Evolutionary conservation across 2,797 vertebrate species (phyloP), one percentile per base, ranked within the genome.

Genomic region (Pogonophryne albipinna): DNA sequence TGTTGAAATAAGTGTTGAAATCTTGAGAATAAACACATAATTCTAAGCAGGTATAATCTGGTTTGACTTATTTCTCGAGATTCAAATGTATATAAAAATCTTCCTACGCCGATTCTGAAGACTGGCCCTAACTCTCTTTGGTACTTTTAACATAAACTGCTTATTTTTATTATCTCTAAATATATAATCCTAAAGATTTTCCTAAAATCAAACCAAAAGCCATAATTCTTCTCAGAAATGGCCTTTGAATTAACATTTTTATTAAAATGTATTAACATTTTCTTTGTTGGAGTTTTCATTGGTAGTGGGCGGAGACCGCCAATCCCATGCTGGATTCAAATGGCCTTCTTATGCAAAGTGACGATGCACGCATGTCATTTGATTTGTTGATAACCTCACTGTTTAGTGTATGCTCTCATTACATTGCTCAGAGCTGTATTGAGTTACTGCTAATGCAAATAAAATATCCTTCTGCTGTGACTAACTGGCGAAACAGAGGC

Each of bases 151-250:
- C 10, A 1, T 34, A 31, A 50, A 59, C n/a, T 12, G 14, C 57
- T 60, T 34, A 31, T 55, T 76, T 66, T n/a, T 6, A 50, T 3
- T 34, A 66, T 42, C 0, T 74, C 55, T 53, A 51, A 62, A 46
- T 4, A 58, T 64, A 23, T 17, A 62, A 41, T 31, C 2, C 2
- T 59, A 0, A 10, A 27, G 10, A 50, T 16, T 23, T 60, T 55
- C 12, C 12, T 41, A 10, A 44, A 17, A 57, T 52, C 13, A 41
- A 71, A 38, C 4, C 7, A 38, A 38, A 38, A 38, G 0, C 10
- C 1, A 7, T 47, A 9, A 9, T 61, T 72, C 13, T 56, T 45
- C 14, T 44, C 23, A 55, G 34, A 13, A 3, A 34, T 34, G 49
- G 4, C 0, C 4, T n/a, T 42, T 42, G 0, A 71, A 12, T 69